Percentiles rank a stretch among this genome's conserved stretches.
Conservation (phyloP, 2,113 vertebrate species). For the Phaetusa simplex region DNA sequence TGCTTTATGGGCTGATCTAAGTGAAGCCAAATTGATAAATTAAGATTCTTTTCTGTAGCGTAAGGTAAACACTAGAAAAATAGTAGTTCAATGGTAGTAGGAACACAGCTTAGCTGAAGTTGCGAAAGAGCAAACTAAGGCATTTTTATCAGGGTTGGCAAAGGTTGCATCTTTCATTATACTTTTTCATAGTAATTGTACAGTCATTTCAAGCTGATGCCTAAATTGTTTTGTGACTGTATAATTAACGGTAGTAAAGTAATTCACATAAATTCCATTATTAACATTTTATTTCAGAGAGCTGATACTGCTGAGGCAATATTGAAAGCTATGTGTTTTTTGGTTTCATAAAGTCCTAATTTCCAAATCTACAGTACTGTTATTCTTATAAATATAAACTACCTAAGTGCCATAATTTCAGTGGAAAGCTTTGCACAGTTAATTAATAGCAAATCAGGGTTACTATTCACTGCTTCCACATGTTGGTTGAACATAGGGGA, state of each 20-base stretch:
- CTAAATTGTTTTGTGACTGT: background rate
- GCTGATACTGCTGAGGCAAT: background rate
- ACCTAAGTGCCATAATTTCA: constrained; percentile 2
- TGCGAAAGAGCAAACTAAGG: background rate
- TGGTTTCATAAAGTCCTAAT: background rate
- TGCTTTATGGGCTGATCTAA: constrained; percentile 29
- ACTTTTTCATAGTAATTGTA: background rate
- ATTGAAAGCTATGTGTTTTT: background rate
- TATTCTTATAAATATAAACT: background rate
- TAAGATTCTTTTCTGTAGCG: constrained; percentile 1
- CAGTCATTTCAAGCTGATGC: background rate
- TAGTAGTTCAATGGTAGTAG: background rate
- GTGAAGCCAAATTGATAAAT: constrained; percentile 16
- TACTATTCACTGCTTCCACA: background rate
- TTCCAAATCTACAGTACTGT: background rate
- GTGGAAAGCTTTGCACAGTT: background rate
- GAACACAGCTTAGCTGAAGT: background rate
- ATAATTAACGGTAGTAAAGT: background rate
- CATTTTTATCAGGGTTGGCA: background rate
- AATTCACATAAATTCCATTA: background rate
- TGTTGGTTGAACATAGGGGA: background rate
- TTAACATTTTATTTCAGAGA: background rate
- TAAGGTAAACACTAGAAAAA: background rate
- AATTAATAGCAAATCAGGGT: background rate
- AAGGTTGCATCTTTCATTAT: constrained; percentile 21